Percentiles rank a stretch among this genome's conserved stretches.
phyloP scores from a whole-genome alignment of 2,888 invertebrate species.

The Troilus luridus region DNA sequence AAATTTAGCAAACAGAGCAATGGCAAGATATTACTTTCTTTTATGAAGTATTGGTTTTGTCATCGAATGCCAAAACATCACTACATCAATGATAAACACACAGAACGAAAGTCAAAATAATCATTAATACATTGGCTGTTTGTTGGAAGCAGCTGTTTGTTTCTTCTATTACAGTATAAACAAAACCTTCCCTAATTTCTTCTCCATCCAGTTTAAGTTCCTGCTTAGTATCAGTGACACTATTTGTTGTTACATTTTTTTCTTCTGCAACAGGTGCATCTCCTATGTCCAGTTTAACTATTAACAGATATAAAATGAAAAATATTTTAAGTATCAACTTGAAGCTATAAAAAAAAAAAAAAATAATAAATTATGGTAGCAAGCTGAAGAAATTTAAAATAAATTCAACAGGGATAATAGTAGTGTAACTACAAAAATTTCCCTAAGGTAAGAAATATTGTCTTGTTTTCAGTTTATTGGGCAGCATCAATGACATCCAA shows the following conservation, averaged over 20 bases:
- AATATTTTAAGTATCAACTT: neutral
- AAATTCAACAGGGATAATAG: neutral
- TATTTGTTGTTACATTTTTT: conserved; percentile 61
- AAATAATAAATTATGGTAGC: neutral
- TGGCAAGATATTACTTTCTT: conserved; percentile 53
- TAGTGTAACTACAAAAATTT: neutral
- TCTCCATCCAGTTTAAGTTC: conserved; percentile 66
- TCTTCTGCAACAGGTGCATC: conserved; percentile 50
- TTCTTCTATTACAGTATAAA: conserved; percentile 65
- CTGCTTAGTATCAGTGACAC: conserved; percentile 62
- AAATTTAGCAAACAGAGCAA: conserved; percentile 31
- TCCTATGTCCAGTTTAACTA: conserved; percentile 64
- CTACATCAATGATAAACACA: conserved; percentile 25
- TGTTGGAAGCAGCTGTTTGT: conserved; percentile 56
- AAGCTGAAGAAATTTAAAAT: neutral
- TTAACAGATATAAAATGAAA: conserved; percentile 55
- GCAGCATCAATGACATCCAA: too few species aligned
- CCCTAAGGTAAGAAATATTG: neutral
- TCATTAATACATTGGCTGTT: conserved; percentile 49
- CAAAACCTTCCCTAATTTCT: conserved; percentile 66
- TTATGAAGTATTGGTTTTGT: neutral
- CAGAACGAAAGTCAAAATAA: conserved; percentile 49
- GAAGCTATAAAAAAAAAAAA: neutral
- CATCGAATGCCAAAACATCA: neutral
- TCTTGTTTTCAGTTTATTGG: too few species aligned